Base-by-base conservation (phyloP, 2,888 invertebrate genomes). In the Argyresthia goedartella region DNA sequence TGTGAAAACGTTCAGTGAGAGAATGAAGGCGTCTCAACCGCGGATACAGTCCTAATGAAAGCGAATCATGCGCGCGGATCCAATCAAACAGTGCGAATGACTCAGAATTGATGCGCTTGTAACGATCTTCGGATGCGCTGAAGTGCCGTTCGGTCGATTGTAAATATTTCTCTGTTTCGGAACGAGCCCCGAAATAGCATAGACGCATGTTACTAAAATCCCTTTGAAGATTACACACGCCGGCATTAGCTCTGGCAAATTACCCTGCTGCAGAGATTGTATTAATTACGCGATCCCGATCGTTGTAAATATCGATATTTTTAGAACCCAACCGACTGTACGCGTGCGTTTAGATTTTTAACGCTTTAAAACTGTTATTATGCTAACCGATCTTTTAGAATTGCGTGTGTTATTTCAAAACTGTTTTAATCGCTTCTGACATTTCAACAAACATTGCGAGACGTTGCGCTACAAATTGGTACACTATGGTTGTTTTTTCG, bases 81-180 rank as follows among this genome's bases (percentile, higher is more conserved):
- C 75, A 76, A 82, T 81, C 78, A 74, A 75, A 80, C 69, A 70
- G 67, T 61, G 64, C 65, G 59, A 66, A 73, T 81, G 80, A 61
- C 56, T 63, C 60, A 73, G 72, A 67, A 74, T 79, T 82, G 77
- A 82, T 82, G 82, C 84, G 81, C 75, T 75, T 69, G 67, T 81
- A 80, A 85, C 82, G 84, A 79, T 76, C 78, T 73, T 81, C 85
- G 84, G 86, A 86, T 85, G 84, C 82, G 86, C 78, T 79, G 82
- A 81, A 85, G 86, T 85, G 82, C 78, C 82, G 73, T 76, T 76
- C 76, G 75, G 79, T 80, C 46, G 84, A 84, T 85, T 85, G 86
- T 85, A 86, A 86, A 86, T 85, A 86, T 85, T 86, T 81, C 85
- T 81, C 84, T 85, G 85, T 85, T 86, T 82, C 81, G 74, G 81